Evolutionary conservation across 1,140 invertebrate species (phyloP).

Genomic region (Drosophila setifemur): DNA sequence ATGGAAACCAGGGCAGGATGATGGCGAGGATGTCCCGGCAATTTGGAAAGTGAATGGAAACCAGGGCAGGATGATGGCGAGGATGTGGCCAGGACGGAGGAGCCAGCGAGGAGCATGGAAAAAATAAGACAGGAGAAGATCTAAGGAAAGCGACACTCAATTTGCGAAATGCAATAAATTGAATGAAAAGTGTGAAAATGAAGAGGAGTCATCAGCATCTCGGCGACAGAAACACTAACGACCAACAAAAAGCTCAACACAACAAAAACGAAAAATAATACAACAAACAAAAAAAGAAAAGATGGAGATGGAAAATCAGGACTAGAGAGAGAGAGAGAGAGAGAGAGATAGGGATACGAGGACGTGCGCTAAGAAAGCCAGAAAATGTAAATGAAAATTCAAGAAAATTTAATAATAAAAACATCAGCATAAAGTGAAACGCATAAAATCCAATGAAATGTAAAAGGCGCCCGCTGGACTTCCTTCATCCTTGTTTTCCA

Average conservation of each 20-base stretch:
- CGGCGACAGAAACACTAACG: slow-evolving; percentile 43
- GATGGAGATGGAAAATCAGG: neutral
- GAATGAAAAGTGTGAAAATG: slow-evolving; percentile 81
- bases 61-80: neutral
- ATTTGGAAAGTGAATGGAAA: slow-evolving; percentile 28
- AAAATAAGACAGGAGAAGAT: slow-evolving; percentile 24
- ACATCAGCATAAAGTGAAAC: slow-evolving; percentile 80
- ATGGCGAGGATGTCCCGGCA: no score
- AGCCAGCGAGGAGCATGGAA: neutral
- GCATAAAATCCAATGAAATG: slow-evolving; percentile 81
- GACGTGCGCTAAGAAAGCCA: slow-evolving; percentile 45
- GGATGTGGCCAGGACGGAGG: neutral
- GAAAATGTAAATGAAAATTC: slow-evolving; percentile 80
- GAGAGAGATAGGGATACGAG: neutral
- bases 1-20: neutral
- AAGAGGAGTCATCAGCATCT: slow-evolving; percentile 71
- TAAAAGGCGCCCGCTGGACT: slow-evolving; percentile 67
- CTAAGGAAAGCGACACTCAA: slow-evolving; percentile 73
- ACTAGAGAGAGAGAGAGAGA: neutral
- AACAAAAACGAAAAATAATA: no score
- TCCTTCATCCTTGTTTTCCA: slow-evolving; percentile 33
- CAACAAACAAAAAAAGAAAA: neutral
- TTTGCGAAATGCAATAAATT: slow-evolving; percentile 79
- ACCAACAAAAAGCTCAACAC: no score
- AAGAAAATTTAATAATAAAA: slow-evolving; percentile 80